These are phyloP conservation scores for Daphoenositta chrysoptera DNA, from an alignment of 2,113 vertebrate genomes.

Conservation along the genomic window DNA sequence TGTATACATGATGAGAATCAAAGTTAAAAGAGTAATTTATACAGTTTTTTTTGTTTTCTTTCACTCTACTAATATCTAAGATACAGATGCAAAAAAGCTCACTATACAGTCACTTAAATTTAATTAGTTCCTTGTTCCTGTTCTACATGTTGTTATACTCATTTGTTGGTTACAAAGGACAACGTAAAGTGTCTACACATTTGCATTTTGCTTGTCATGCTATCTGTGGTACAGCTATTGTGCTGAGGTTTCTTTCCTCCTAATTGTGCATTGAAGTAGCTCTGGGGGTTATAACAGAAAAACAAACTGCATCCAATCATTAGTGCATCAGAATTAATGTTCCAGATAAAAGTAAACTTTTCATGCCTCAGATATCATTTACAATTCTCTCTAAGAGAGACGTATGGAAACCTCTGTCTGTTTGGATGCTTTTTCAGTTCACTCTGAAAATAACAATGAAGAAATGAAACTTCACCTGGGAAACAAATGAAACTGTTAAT, in stretches of 20 bases:
- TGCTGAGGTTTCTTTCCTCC: neutral
- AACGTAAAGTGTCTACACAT: neutral
- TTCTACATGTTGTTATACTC: neutral
- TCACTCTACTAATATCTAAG: neutral
- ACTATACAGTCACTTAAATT: neutral
- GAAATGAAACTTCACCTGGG: neutral
- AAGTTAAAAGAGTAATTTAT: neutral
- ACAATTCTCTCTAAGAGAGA: neutral
- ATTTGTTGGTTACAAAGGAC: neutral
- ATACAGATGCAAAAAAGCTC: neutral
- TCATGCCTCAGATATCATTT: neutral
- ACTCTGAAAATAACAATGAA: neutral
- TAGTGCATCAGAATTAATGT: neutral
- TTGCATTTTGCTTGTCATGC: neutral
- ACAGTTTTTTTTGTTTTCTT: neutral
- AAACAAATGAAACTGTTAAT: neutral
- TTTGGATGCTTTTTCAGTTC: neutral
- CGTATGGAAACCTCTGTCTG: neutral
- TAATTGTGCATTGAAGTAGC: neutral
- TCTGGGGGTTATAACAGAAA: neutral
- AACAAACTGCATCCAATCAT: neutral
- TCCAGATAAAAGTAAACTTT: constrained; percentile 9
- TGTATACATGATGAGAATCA: neutral
- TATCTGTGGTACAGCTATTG: neutral
- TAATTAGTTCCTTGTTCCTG: neutral